Evolutionary conservation across 2,888 invertebrate species (phyloP), one percentile per base, ranked within the genome.

Genomic region (Oligia strigilis): DNA sequence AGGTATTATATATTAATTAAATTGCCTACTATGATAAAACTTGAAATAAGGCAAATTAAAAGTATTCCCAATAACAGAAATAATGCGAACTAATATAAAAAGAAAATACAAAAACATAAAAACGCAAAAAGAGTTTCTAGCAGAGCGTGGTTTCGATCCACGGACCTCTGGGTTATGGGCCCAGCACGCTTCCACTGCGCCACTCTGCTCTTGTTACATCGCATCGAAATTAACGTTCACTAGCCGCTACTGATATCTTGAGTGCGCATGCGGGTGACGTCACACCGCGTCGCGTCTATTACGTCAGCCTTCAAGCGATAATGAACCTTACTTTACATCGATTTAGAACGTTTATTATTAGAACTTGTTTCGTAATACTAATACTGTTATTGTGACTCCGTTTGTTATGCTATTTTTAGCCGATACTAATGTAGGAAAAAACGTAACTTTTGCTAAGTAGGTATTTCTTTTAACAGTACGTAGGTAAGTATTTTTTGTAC

Each of bases 121-220:
- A 86, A 58, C 5, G 72, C 88, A 91, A 92, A 92, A 90, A 86
- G 49, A 9, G 5, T 43, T 78, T 74, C 46, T 98, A 98, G 98
- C 98, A 98, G 98, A 98, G 98, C 98, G 98, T 98, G 98, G 98
- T 98, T 98, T 98, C 98, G 98, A 98, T 98, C 98, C 98, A 98
- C 98, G 98, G 98, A 98, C 98, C 98, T 98, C 98, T 98, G 98
- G 98, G 98, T 98, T 98, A 98, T 98, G 98, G 98, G 98, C 98
- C 98, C 98, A 98, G 98, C 98, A 98, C 98, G 98, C 98, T 98
- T 98, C 98, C 98, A 98, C 98, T 98, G 98, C 98, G 98, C 98
- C 98, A 98, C 98, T 98, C 98, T 98, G 98, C 98, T 98, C 92
- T 91, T 93, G 87, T 0, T 0, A 0, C 6, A 0, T 0, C 0